Conservation (phyloP, 2,888 invertebrate genomes). For the Tinea pellionella region DNA sequence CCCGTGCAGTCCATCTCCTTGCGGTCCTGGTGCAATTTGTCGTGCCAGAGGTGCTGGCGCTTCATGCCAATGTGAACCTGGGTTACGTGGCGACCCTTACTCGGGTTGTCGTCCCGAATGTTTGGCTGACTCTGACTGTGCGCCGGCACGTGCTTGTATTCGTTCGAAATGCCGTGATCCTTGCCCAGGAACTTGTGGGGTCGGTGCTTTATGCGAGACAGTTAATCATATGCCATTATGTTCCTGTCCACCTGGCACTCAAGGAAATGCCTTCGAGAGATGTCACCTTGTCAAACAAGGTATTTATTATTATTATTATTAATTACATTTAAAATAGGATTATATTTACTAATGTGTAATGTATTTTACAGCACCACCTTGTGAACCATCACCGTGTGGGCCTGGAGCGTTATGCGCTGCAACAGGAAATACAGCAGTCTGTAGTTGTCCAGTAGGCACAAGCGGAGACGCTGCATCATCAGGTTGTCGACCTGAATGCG, state of each 20-base stretch:
- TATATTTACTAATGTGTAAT: background rate
- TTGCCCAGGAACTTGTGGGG: conserved; percentile 83
- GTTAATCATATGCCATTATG: conserved; percentile 77
- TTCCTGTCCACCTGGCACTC: conserved; percentile 79
- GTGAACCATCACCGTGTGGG: conserved; percentile 82
- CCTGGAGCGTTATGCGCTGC: conserved; percentile 77
- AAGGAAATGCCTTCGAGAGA: conserved; percentile 74
- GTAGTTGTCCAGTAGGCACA: conserved; percentile 81
- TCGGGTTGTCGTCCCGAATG: conserved; percentile 86
- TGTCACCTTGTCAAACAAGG: conserved; percentile 58
- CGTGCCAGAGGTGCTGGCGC: conserved; percentile 76
- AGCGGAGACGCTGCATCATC: conserved; percentile 78
- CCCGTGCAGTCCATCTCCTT: conserved; percentile 88
- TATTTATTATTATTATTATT: conserved; percentile 20
- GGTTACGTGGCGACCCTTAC: conserved; percentile 81
- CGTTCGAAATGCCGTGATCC: conserved; percentile 87
- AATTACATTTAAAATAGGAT: background rate
- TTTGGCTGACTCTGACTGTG: conserved; percentile 88
- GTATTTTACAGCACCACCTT: conserved; percentile 64
- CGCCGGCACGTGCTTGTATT: conserved; percentile 83
- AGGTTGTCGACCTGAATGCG: conserved; percentile 86
- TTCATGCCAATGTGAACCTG: conserved; percentile 78
- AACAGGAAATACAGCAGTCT: conserved; percentile 72
- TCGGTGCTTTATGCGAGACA: conserved; percentile 83
- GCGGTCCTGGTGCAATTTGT: conserved; percentile 85